Conservation (phyloP, 2,113 vertebrate species). For the Petromus typicus region DNA sequence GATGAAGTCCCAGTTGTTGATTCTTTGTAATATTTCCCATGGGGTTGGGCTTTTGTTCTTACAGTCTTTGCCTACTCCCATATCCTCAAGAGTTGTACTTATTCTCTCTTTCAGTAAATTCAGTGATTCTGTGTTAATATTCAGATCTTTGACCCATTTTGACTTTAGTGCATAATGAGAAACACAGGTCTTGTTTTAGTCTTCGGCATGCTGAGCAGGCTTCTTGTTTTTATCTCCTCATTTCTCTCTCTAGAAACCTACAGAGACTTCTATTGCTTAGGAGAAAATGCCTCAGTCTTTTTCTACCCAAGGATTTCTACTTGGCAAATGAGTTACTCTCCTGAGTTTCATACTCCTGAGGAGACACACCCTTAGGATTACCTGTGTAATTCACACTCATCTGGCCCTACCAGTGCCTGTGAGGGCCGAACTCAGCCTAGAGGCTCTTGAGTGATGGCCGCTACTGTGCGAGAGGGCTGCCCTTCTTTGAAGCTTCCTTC, state of each 20-base stretch:
- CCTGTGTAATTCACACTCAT: neutral
- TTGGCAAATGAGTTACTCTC: neutral
- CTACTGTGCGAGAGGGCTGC: neutral
- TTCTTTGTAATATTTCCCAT: no score
- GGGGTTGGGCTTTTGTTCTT: no score
- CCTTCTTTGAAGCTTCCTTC: slow-evolving; percentile 31
- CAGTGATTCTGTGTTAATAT: no score
- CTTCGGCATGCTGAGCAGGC: no score
- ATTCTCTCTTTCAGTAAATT: no score
- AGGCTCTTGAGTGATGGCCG: neutral
- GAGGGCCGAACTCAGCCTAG: neutral
- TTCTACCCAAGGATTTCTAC: neutral
- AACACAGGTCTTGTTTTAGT: no score
- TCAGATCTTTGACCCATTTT: no score
- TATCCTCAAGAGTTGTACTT: no score
- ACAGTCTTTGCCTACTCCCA: no score
- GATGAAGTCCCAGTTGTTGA: no score
- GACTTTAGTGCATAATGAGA: no score
- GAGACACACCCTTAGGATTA: neutral
- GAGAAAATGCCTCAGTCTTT: neutral
- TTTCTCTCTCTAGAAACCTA: neutral
- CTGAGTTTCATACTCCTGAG: accelerated
- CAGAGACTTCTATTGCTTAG: neutral
- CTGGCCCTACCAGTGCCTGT: neutral
- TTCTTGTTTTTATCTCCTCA: neutral